These are phyloP conservation scores for Peromyscus leucopus DNA, from an alignment of 2,113 vertebrate genomes.

Conservation along the genomic window DNA sequence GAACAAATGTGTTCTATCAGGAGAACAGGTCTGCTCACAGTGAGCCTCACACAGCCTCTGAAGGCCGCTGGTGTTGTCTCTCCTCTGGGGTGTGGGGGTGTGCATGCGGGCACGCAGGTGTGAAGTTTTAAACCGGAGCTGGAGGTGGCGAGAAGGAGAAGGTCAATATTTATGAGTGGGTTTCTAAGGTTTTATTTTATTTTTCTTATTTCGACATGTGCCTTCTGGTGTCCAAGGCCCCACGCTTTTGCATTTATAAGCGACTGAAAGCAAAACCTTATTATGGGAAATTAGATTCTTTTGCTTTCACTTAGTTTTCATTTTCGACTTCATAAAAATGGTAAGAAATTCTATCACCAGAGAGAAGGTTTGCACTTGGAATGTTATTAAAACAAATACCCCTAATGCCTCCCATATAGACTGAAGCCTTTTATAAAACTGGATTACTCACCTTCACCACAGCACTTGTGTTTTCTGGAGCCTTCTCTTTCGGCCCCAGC, in stretches of 20 bases:
- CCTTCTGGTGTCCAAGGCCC: constrained; percentile 67
- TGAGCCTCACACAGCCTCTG: constrained; percentile 26
- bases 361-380: constrained; percentile 78
- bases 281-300: constrained; percentile 79
- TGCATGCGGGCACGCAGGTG: constrained; percentile 52
- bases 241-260: constrained; percentile 71
- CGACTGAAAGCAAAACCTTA: constrained; percentile 76
- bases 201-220: constrained; percentile 76
- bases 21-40: constrained; percentile 66
- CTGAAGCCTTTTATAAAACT: constrained; percentile 56
- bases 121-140: constrained; percentile 54
- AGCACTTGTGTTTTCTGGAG: neutral
- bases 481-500: neutral
- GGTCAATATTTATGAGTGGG: constrained; percentile 81
- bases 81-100: constrained; percentile 61
- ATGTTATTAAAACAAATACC: constrained; percentile 80
- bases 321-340: constrained; percentile 80
- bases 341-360: constrained; percentile 77
- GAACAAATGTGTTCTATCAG: constrained; percentile 79
- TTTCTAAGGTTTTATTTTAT: constrained; percentile 78
- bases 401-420: constrained; percentile 54
- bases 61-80: constrained; percentile 77
- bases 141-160: constrained; percentile 57
- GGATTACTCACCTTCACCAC: constrained; percentile 29
- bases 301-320: constrained; percentile 78